Conservation (phyloP, 2,797 vertebrate species). For the Sarcoramphus papa region DNA sequence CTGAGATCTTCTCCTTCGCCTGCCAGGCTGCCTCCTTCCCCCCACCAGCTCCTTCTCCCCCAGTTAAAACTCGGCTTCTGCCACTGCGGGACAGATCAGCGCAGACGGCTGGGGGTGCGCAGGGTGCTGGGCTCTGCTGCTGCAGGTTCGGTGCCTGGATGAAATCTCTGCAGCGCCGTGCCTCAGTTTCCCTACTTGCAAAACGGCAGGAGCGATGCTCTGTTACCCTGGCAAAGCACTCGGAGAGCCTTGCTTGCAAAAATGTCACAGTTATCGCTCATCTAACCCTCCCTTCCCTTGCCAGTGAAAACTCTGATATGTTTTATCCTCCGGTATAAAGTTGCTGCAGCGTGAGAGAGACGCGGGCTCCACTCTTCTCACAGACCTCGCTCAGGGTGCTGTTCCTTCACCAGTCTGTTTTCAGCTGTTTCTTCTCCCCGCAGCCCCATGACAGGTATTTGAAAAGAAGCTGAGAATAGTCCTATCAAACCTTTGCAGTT, state of each 20-base stretch:
- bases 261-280: accelerated
- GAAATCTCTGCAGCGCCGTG: accelerated
- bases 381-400: background rate
- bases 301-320: background rate
- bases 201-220: accelerated
- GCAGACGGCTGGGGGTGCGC: accelerated
- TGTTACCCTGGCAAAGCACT: accelerated
- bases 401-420: background rate
- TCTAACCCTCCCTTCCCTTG: background rate
- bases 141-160: background rate
- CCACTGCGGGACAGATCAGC: accelerated
- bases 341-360: background rate
- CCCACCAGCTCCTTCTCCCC: background rate
- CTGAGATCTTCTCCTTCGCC: background rate
- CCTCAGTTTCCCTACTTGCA: conserved; percentile 3
- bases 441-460: conserved; percentile 5
- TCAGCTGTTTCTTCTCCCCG: conserved; percentile 4
- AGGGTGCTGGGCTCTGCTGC: accelerated
- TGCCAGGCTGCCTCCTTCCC: background rate
- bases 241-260: background rate
- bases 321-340: background rate
- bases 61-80: accelerated
- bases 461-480: background rate
- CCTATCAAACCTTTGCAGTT: background rate
- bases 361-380: accelerated